A percentile compares a stretch with the other conserved stretches of the same genome.
These are phyloP conservation scores for Florisuga fusca DNA, from an alignment of 2,797 vertebrate genomes.

Conservation along the genomic window DNA sequence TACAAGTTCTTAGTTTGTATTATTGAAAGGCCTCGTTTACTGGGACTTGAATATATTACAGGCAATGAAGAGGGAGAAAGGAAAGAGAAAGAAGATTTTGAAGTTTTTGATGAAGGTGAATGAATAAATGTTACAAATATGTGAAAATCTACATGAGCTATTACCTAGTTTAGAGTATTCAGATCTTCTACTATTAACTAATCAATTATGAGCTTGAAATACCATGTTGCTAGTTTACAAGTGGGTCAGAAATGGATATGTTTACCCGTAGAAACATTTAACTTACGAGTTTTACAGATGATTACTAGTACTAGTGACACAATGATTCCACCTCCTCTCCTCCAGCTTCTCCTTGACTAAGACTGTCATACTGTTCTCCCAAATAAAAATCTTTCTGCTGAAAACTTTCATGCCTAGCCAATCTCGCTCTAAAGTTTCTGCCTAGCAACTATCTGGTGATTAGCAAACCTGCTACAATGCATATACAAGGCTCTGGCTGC, in stretches of 20 bases:
- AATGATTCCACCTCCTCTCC: not conserved
- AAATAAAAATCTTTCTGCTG: not conserved
- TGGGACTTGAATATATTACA: not conserved
- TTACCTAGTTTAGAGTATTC: not conserved
- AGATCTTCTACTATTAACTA: not conserved
- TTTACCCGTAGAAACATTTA: not conserved
- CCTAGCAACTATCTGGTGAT: not conserved
- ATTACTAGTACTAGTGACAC: not conserved
- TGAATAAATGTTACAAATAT: not conserved
- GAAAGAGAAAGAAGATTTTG: not conserved
- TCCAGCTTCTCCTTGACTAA: not conserved
- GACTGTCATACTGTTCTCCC: not conserved
- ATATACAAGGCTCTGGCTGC: fast-evolving
- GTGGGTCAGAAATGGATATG: not conserved
- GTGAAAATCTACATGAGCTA: not conserved
- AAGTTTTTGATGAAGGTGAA: not conserved
- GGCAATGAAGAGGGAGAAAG: not conserved
- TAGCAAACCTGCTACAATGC: no score
- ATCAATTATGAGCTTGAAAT: not conserved
- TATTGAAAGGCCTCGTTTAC: not conserved
- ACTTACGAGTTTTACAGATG: not conserved
- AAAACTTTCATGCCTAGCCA: not conserved
- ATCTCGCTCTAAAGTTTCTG: not conserved
- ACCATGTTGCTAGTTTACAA: not conserved
- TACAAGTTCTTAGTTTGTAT: not conserved